Percentiles rank a stretch among this genome's conserved stretches.
Conservation (phyloP, 1,140 invertebrate genomes). For the Cephus cinctus region DNA sequence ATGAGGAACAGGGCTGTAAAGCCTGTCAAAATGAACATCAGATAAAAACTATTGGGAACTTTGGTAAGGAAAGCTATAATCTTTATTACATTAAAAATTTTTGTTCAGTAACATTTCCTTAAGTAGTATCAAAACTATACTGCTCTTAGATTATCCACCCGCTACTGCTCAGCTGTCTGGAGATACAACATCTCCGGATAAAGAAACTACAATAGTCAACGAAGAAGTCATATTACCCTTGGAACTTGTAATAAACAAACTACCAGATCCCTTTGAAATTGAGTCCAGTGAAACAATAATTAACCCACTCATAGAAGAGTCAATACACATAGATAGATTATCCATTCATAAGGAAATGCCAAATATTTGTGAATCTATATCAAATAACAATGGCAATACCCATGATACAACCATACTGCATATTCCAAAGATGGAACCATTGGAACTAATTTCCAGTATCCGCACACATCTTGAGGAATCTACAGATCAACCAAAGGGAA, state of each 20-base stretch:
- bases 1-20: conserved; percentile 49
- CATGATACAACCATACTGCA: not conserved
- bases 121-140: not conserved
- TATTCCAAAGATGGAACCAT: not conserved
- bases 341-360: not conserved
- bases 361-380: not conserved
- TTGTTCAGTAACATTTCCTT: not conserved
- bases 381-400: not conserved
- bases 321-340: not conserved
- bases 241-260: conserved; percentile 33
- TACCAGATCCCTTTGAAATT: not conserved
- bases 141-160: conserved; percentile 3
- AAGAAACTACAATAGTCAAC: not conserved
- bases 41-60: conserved; percentile 19
- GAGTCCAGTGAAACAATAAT: not conserved
- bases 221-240: conserved; percentile 26
- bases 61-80: conserved; percentile 20
- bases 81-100: not conserved
- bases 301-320: too few relatives aligned
- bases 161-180: not conserved
- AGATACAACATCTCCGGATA: not conserved
- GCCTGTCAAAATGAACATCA: conserved; percentile 28
- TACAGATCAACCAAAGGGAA: too few relatives aligned
- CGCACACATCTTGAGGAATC: not conserved
- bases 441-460: not conserved